Evolutionary conservation across 1,140 invertebrate genomes (phyloP), one percentile per base, ranked within the genome.

Genomic region (Aphelenchoides fujianensis): DNA sequence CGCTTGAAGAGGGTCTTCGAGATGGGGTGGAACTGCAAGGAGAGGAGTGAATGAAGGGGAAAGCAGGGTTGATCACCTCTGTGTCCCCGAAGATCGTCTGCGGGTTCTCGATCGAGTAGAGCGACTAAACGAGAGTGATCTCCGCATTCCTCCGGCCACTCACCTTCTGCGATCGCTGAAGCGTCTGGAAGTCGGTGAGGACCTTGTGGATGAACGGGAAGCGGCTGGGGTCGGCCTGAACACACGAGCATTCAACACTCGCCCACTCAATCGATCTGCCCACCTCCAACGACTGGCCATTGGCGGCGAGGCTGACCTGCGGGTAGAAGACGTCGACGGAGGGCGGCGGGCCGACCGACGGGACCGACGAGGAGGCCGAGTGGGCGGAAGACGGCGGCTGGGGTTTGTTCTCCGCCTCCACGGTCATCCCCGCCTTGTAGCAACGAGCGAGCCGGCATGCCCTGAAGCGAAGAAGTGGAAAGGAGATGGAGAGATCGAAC

Each of bases 151-250:
- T 48, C 41, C 12, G 12, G 12, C 12, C 23, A 12, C 23, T 48
- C 23, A 48, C 41, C 41, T 59, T 59, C 34, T 59, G 55, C 34
- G 55, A 59, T 5, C 55, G 55, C 23, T 23, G 5, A 16, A 59
- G 34, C 5, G 55, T 59, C 23, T 7, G 19, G 23, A 59, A 59
- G 34, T 59, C 55, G 55, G 7, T 23, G 12, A 59, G 34, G 23
- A 59, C 55, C 34, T 59, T 59, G 19, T 59, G 55, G 7, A 59
- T 59, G 55, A 7, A 59, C 55, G 55, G 55, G 34, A 59, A 59
- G 28, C 55, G 5, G 7, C 5, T 32, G 5, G 55, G 55, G 34
- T 59, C 55, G 55, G 23, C 5, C 23, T 59, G n/a, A n/a, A n/a
- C n/a, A n/a, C n/a, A n/a, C n/a, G n/a, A n/a, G n/a, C n/a, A n/a